Base-by-base conservation (phyloP, 2,113 vertebrate species). In the Ia io region DNA sequence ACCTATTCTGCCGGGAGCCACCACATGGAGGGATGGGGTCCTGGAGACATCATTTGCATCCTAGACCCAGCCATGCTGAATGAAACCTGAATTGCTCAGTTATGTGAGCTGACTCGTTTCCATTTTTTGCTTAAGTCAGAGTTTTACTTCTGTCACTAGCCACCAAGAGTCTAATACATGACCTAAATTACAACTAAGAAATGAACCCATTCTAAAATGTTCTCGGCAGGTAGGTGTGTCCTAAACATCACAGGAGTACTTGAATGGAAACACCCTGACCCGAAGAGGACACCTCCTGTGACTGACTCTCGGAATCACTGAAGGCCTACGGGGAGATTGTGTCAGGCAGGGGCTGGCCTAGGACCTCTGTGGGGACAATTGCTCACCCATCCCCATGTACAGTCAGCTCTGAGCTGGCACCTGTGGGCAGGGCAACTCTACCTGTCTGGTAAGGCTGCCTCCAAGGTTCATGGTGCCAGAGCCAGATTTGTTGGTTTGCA, bases 391-490 rank as follows among this genome's bases (percentile, higher is more conserved):
- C 40, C 18, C 20, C 32, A 16, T 17, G 10, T 49, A 22, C 11
- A 5, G 28, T 20, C 53, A 70, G 78, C 18, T 1, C 65, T 84
- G 79, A 5, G 71, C 70, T 23, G 49, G 69, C 47, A 17, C 30
- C 61, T 2, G 5, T 6, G 47, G 61, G 69, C 59, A 7, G 0
- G 18, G 25, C 16, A 0, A 2, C 51, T 40, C 0, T 98, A 99
- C 99, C 99, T 99, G 99, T 99, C 99, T 99, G 97, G 99, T 99
- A 4, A 99, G 99, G 98, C 99, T 99, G 95, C 99, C 99, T 7
- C 99, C 99, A 1, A 99, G 98, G 98, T 99, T 99, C 99, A 99
- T 99, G 96, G 99, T 99, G 65, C 99, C 99, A 1, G 99, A 99
- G 92, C 99, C 99, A 0, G 99, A 99, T 97, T 99, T 99, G 80